Evolutionary conservation across 2,113 vertebrate species (phyloP), one percentile per base, ranked within the genome.

Genomic region (Mirounga angustirostris): DNA sequence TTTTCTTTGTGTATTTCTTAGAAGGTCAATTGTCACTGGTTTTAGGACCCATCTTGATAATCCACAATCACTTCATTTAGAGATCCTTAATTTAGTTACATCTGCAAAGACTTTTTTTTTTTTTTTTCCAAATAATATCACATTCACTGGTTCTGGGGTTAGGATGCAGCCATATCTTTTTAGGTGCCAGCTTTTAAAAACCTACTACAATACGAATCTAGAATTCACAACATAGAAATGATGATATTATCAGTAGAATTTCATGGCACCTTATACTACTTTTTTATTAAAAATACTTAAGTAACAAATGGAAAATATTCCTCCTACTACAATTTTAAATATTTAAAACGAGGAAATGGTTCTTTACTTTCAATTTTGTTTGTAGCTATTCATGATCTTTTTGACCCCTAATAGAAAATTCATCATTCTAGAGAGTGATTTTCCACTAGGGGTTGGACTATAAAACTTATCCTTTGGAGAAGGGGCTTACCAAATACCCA

Each of bases 291-390:
- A 90, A 86, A 80, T 74, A 13, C 4, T 24, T 63, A 73, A 94
- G 46, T 84, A 67, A 67, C 40, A 86, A 54, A 54, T 69, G n/a
- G 24, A 19, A 61, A 71, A 61, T 67, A 52, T n/a, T 14, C 7
- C 22, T 12, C 6, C 19, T 4, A 12, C 46, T 83, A 88, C 4
- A 69, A 36, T 83, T 69, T 76, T 61, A 83, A 95, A 84, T 78
- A 21, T 80, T 91, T 96, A 82, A 94, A 93, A 12, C 28, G 80
- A 91, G 50, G 12, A 87, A 74, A 67, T 46, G 6, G 24, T 28
- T 76, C 2, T 88, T 96, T 79, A 50, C 85, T 92, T 97, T 82
- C 33, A 76, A n/a, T 56, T 79, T 90, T 2, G 3, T 78, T 78
- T 16, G 13, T 61, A 89, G 46, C 36, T 85, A 87, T n/a, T 65